Conservation (phyloP, 2,113 vertebrate species). For the Pterophyllum scalare region DNA sequence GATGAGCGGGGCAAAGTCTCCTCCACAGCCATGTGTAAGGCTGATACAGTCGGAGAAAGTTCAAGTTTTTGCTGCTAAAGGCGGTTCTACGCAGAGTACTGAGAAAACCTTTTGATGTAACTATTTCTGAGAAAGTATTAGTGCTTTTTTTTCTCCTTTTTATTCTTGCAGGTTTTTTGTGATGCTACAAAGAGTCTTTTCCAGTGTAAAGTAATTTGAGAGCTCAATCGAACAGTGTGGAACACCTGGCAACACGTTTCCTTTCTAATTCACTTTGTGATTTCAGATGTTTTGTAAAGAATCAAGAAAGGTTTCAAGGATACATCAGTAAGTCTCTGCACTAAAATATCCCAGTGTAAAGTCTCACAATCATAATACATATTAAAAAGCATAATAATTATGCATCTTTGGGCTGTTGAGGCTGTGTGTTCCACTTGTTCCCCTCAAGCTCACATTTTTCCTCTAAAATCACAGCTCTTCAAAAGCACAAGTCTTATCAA, state of each 20-base stretch:
- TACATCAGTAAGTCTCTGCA: background rate
- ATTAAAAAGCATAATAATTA: background rate
- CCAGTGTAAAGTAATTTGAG: background rate
- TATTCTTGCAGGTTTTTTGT: background rate
- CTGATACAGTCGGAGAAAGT: background rate
- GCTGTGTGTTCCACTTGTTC: background rate
- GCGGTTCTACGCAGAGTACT: background rate
- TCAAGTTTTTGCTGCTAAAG: background rate
- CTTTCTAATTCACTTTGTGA: background rate
- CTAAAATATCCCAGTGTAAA: background rate
- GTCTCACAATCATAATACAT: background rate
- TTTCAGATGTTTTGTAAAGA: background rate
- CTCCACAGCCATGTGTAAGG: background rate
- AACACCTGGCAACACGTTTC: background rate
- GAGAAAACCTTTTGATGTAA: background rate
- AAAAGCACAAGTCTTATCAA: conserved; percentile 2
- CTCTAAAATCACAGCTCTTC: background rate
- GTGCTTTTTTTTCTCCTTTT: background rate
- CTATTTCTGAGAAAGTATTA: background rate
- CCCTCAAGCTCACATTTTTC: background rate
- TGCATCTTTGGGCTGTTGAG: background rate
- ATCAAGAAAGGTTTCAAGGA: background rate
- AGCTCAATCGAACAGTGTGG: background rate
- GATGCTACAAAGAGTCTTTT: background rate
- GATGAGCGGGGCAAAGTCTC: background rate